phyloP scores from a whole-genome alignment of 2,888 invertebrate species.

The Nymphalis polychloros region DNA sequence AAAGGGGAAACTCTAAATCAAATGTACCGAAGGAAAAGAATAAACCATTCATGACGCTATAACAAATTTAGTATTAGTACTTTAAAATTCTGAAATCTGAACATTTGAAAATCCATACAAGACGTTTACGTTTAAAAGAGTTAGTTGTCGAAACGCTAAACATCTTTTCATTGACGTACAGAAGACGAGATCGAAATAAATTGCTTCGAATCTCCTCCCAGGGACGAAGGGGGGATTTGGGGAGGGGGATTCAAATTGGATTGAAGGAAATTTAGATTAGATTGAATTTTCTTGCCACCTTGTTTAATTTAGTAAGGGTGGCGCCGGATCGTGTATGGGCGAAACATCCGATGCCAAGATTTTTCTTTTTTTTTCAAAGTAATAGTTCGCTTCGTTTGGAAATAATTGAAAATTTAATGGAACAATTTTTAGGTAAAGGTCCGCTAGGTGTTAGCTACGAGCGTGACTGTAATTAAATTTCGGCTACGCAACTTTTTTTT shows the following conservation, averaged over 20 bases:
- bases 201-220: conserved; percentile 46
- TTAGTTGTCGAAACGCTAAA: conserved; percentile 34
- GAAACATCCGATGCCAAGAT: conserved; percentile 31
- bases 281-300: conserved; percentile 78
- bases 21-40: too few species aligned
- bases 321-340: conserved; percentile 33
- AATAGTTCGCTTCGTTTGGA: conserved; percentile 28
- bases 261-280: conserved; percentile 79
- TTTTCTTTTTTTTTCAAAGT: conserved; percentile 9
- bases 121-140: conserved; percentile 20
- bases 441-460: neutral
- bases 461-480: neutral
- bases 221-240: conserved; percentile 42
- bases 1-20: too few species aligned
- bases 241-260: conserved; percentile 75
- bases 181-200: conserved; percentile 51
- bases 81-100: conserved; percentile 2
- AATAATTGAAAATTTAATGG: conserved; percentile 29
- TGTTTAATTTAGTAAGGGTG: conserved; percentile 74
- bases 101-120: conserved; percentile 10
- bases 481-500: too few species aligned
- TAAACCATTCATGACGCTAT: too few species aligned
- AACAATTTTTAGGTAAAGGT: conserved; percentile 5
- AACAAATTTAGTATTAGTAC: neutral
- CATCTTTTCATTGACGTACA: conserved; percentile 36